phyloP scores from a whole-genome alignment of 92 coral and sea anemone genomes.

The Porites rus region DNA sequence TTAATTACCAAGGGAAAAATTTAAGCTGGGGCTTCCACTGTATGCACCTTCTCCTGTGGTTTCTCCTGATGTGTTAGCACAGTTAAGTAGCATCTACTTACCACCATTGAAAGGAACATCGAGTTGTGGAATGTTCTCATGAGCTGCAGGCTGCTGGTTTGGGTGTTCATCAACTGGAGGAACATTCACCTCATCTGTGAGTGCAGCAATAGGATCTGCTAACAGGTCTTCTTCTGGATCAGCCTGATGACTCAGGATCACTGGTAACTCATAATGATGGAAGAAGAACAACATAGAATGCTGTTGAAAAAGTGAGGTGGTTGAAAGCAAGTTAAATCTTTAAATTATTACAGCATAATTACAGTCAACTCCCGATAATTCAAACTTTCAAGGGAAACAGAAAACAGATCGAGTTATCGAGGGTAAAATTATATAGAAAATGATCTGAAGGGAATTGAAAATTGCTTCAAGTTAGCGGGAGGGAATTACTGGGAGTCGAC shows the following conservation, averaged over 20 bases:
- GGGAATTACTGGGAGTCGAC: no score
- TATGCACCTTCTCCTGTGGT: neutral
- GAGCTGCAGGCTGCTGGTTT: neutral
- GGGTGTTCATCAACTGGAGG: slow-evolving; percentile 56
- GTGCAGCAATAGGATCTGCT: slow-evolving; percentile 90
- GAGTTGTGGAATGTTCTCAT: slow-evolving; percentile 4
- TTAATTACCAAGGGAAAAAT: no score
- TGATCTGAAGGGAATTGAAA: no score
- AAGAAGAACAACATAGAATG: slow-evolving; percentile 98
- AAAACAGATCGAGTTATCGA: no score
- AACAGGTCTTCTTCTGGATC: slow-evolving; percentile 92
- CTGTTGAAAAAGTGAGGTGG: slow-evolving; percentile 46
- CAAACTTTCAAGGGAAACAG: no score
- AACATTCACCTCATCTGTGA: slow-evolving; percentile 81
- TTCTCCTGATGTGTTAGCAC: no score
- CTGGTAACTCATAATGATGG: slow-evolving; percentile 98
- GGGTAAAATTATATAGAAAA: no score
- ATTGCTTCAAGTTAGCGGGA: no score
- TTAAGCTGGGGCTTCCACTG: no score
- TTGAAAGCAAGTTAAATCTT: neutral
- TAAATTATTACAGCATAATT: neutral
- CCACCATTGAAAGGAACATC: slow-evolving; percentile 11
- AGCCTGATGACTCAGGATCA: slow-evolving; percentile 81
- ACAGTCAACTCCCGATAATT: no score
- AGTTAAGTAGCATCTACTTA: neutral